Evolutionary conservation across 2,797 vertebrate species (phyloP), one percentile per base, ranked within the genome.

Genomic region (Benthosema pterotum): DNA sequence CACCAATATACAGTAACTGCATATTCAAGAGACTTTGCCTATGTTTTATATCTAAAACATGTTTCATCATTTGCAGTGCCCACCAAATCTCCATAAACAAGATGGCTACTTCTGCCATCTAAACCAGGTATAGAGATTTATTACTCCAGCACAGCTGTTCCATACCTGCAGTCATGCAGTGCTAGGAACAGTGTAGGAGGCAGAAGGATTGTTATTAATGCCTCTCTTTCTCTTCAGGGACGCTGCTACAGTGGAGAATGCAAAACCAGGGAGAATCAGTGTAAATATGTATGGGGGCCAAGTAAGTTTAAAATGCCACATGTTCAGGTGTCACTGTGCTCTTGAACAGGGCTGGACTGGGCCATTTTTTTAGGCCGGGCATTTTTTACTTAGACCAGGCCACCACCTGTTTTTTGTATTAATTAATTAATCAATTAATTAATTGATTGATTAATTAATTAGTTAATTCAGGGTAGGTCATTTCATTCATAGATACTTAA

Each of bases 211-310:
- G 48, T 5, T 50, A 64, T 6, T 49, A 49, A 49, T 32, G 42
- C 42, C 19, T 56, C 42, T 53, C 25, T 48, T 14, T 48, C 14
- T 56, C 13, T 86, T 57, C 87, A 99, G 97, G 98, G 98, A 18
- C 96, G 97, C 77, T 99, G 98, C 89, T 99, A 98, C 79, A 95
- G 74, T 0, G 98, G 97, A 67, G 96, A 98, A 85, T 99, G 98
- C 92, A 99, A 99, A 90, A 99, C 94, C 45, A 94, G 97, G 86
- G 97, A 99, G 71, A 98, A 94, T 92, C 98, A 99, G 75, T 99
- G 98, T 87, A 97, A 95, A 91, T 96, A 97, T 84, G 94, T 99
- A 87, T 99, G 98, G 98, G 97, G 98, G 60, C 83, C 93, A 83
- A 98, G 98, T 99, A 93, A 89, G 98, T 94, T 42, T 8, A 71